These are phyloP conservation scores for Scaptomyza flava DNA, from an alignment of 2,888 invertebrate species.

Conservation along the genomic window DNA sequence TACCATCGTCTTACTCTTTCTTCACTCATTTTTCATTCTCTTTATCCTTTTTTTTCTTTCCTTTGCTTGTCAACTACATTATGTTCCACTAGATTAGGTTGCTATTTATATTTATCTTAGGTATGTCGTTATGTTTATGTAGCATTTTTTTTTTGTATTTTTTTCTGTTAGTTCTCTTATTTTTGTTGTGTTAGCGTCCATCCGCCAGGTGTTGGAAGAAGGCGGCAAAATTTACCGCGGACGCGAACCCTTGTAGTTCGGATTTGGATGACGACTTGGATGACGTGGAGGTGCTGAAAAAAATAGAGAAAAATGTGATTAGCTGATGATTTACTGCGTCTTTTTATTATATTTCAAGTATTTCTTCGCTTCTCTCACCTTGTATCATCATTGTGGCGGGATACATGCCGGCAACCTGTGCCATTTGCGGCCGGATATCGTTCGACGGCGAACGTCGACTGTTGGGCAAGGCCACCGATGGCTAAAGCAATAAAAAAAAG, in stretches of 20 bases:
- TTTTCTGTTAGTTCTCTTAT: constrained; percentile 35
- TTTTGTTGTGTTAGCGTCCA: constrained; percentile 19
- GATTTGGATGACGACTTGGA: constrained; percentile 84
- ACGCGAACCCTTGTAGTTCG: constrained; percentile 84
- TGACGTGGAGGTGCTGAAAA: constrained; percentile 82
- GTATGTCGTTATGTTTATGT: constrained; percentile 75
- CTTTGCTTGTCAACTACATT: constrained; percentile 71
- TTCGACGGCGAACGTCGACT: constrained; percentile 84
- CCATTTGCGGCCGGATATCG: constrained; percentile 83
- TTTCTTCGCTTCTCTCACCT: constrained; percentile 70
- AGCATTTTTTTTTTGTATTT: constrained; percentile 60
- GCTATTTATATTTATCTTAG: constrained; percentile 80
- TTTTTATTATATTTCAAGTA: neutral
- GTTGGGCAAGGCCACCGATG: constrained; percentile 83
- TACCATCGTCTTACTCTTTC: constrained; percentile 28
- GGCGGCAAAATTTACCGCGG: constrained; percentile 72
- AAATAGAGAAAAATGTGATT: neutral
- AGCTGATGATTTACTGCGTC: neutral
- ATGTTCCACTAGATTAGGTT: constrained; percentile 78
- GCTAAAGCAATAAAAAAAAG: constrained; percentile 58
- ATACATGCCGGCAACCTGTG: constrained; percentile 84
- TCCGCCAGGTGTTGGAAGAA: constrained; percentile 19
- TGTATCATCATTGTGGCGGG: constrained; percentile 84
- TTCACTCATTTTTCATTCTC: constrained; percentile 20
- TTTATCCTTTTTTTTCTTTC: constrained; percentile 8